phyloP scores from a whole-genome alignment of 92 coral and sea anemone genomes.

The Palythoa grandis region DNA sequence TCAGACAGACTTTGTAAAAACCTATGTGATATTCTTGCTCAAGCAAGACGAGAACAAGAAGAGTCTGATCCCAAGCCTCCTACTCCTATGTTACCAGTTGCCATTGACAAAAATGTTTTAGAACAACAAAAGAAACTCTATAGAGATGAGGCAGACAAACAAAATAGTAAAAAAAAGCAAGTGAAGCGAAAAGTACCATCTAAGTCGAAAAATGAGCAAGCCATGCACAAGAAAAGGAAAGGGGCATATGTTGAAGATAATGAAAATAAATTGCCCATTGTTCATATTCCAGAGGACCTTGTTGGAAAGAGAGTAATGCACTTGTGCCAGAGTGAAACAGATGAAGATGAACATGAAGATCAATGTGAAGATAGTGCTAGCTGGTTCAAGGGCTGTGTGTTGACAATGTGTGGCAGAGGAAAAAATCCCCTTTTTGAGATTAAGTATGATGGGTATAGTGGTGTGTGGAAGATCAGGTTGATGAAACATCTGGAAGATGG shows the following conservation, averaged over 20 bases:
- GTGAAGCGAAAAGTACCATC: slow-evolving; percentile 10
- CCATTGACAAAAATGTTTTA: slow-evolving; percentile 4
- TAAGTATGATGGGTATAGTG: slow-evolving; percentile 26
- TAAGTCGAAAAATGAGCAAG: background rate
- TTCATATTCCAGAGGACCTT: slow-evolving; percentile 38
- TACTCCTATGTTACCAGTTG: slow-evolving; percentile 11
- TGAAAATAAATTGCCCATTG: background rate
- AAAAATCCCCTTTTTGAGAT: background rate
- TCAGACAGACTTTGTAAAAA: slow-evolving; percentile 12
- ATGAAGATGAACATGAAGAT: slow-evolving; percentile 11
- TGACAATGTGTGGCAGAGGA: slow-evolving; percentile 11
- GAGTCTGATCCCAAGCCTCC: slow-evolving; percentile 2
- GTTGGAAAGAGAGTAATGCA: slow-evolving; percentile 30
- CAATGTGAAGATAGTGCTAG: slow-evolving; percentile 18
- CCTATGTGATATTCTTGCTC: slow-evolving; percentile 19
- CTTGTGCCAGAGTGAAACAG: slow-evolving; percentile 13
- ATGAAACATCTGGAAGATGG: slow-evolving; percentile 36
- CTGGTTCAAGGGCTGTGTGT: slow-evolving; percentile 35
- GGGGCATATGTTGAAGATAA: background rate
- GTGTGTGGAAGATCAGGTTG: background rate
- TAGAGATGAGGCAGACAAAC: slow-evolving; percentile 26
- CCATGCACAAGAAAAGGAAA: background rate
- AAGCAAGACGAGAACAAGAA: slow-evolving; percentile 26
- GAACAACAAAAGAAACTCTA: slow-evolving; percentile 35
- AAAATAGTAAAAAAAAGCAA: background rate